phyloP scores from a whole-genome alignment of 2,888 invertebrate genomes.

The Orchesellides sinensis region DNA sequence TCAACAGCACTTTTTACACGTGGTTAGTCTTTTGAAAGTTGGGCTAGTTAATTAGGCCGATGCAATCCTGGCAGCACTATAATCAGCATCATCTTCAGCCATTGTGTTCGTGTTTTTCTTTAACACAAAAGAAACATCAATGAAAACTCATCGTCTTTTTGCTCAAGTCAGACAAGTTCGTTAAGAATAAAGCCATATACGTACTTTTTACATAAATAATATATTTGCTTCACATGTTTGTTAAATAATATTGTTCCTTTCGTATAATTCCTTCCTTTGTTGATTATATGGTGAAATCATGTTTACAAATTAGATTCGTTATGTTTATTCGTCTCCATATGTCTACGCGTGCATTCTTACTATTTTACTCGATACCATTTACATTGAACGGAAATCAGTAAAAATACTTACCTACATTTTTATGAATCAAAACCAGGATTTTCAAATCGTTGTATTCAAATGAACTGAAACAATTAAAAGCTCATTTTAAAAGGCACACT shows the following conservation, averaged over 20 bases:
- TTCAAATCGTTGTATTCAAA: too few relatives aligned
- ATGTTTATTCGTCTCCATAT: not conserved
- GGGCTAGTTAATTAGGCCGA: constrained; percentile 53
- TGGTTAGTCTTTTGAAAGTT: constrained; percentile 32
- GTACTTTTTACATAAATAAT: not conserved
- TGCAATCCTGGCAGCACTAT: not conserved
- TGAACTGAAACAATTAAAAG: too few relatives aligned
- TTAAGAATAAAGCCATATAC: constrained; percentile 9
- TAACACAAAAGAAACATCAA: too few relatives aligned
- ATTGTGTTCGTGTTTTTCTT: too few relatives aligned
- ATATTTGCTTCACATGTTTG: not conserved
- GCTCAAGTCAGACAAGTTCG: constrained; percentile 29
- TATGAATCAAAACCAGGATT: too few relatives aligned
- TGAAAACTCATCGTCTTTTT: too few relatives aligned
- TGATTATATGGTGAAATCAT: not conserved
- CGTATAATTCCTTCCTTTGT: not conserved
- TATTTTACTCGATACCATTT: too few relatives aligned
- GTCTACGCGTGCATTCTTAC: not conserved
- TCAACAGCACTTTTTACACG: not conserved
- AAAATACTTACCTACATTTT: too few relatives aligned
- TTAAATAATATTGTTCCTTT: constrained; percentile 1
- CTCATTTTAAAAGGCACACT: too few relatives aligned
- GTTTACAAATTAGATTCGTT: not conserved
- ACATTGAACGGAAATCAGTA: too few relatives aligned
- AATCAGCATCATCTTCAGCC: not conserved